Evolutionary conservation across 2,888 invertebrate species (phyloP).

Genomic region (Drosophila vallismaia): DNA sequence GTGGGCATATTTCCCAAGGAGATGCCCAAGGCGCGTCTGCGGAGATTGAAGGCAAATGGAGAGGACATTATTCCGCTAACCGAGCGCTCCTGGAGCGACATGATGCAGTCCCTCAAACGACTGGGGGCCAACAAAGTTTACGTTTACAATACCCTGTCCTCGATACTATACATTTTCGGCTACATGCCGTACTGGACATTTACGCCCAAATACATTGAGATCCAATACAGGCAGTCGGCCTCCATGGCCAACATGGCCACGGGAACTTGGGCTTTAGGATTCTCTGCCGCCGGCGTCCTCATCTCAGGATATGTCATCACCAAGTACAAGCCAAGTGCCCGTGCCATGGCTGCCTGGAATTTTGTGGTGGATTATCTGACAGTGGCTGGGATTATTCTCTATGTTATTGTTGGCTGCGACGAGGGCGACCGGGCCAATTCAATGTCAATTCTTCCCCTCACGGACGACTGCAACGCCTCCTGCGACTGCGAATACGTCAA

Average conservation of each 20-base stretch:
- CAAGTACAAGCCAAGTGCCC: slow-evolving; percentile 87
- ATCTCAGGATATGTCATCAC: slow-evolving; percentile 87
- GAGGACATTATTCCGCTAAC: not conserved
- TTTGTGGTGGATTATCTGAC: slow-evolving; percentile 87
- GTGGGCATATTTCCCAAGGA: slow-evolving; percentile 88
- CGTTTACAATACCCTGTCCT: slow-evolving; percentile 89
- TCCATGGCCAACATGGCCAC: slow-evolving; percentile 88
- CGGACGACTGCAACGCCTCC: slow-evolving; percentile 85
- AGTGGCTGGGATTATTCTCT: slow-evolving; percentile 86
- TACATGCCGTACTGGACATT: slow-evolving; percentile 91
- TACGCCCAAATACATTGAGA: slow-evolving; percentile 92
- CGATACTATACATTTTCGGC: slow-evolving; percentile 89
- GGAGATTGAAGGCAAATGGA: slow-evolving; percentile 76
- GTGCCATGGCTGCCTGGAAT: slow-evolving; percentile 88
- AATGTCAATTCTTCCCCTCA: slow-evolving; percentile 53
- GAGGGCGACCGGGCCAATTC: slow-evolving; percentile 84
- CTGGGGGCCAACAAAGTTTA: slow-evolving; percentile 87
- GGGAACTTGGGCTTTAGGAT: slow-evolving; percentile 87
- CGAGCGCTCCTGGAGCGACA: slow-evolving; percentile 84
- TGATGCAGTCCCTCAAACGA: slow-evolving; percentile 86
- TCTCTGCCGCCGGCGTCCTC: slow-evolving; percentile 88
- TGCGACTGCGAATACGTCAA: slow-evolving; percentile 89
- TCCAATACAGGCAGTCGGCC: slow-evolving; percentile 90
- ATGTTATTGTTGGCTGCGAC: slow-evolving; percentile 87
- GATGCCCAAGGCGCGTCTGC: slow-evolving; percentile 87